These are phyloP conservation scores for Myotis vivesi DNA, from an alignment of 2,797 vertebrate genomes.

Conservation along the genomic window DNA sequence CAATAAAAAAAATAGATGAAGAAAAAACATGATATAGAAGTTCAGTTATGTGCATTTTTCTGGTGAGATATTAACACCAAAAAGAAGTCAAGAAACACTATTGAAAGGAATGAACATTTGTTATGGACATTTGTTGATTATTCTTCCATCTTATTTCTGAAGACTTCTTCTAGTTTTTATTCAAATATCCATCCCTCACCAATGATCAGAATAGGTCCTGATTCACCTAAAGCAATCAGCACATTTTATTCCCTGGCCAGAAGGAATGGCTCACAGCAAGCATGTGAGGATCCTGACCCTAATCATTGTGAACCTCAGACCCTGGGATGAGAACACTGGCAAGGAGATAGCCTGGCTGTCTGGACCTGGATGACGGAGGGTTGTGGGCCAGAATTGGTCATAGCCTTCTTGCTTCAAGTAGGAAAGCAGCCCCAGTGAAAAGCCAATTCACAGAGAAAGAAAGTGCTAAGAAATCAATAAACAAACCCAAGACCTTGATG, in stretches of 20 bases:
- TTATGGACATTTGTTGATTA: neutral
- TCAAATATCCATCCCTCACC: neutral
- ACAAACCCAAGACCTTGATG: neutral
- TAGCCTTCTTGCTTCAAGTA: neutral
- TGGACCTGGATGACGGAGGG: neutral
- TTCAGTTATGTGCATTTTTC: neutral
- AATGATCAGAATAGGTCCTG: neutral
- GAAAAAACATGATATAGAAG: neutral
- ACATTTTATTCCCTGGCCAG: neutral
- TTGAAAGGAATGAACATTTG: neutral
- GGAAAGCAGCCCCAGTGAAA: neutral
- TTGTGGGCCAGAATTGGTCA: neutral
- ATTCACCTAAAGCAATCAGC: neutral
- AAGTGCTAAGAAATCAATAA: neutral
- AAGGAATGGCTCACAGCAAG: neutral
- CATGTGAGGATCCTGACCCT: neutral
- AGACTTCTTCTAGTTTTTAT: neutral
- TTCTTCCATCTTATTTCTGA: neutral
- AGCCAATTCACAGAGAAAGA: neutral
- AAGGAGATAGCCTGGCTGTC: neutral
- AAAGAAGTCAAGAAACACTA: neutral
- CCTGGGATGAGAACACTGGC: neutral
- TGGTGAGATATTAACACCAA: neutral
- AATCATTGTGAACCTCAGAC: neutral
- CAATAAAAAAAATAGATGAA: neutral